phyloP scores from a whole-genome alignment of 1,140 invertebrate species.

The Cardiocondyla obscurior region DNA sequence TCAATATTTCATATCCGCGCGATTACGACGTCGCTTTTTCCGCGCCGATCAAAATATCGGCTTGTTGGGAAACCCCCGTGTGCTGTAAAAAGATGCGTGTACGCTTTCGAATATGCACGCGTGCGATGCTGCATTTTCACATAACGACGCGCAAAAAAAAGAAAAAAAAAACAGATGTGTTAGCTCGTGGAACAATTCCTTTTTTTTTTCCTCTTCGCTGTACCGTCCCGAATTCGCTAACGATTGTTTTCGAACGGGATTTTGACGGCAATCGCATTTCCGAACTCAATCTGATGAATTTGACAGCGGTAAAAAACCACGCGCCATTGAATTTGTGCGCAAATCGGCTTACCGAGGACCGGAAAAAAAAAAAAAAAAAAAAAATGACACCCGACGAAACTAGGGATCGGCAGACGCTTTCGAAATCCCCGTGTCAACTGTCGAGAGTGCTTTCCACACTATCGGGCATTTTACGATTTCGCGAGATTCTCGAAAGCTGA shows the following conservation, averaged over 20 bases:
- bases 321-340: neutral
- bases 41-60: neutral
- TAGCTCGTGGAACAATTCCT: neutral
- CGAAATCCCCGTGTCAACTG: neutral
- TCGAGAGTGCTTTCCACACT: slow-evolving; percentile 20
- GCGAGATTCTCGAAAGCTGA: neutral
- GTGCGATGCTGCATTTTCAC: neutral
- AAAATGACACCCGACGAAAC: neutral
- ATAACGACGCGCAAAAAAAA: neutral
- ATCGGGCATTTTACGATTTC: slow-evolving; percentile 30
- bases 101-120: neutral
- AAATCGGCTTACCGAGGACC: slow-evolving; percentile 15
- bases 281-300: slow-evolving; percentile 36
- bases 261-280: slow-evolving; percentile 12
- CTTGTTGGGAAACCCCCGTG: neutral
- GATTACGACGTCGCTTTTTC: slow-evolving; percentile 31
- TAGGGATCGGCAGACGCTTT: neutral
- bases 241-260: slow-evolving; percentile 20
- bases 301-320: slow-evolving; percentile 23
- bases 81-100: neutral
- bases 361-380: slow-evolving; percentile 13
- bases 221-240: neutral
- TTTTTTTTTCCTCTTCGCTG: slow-evolving; percentile 51
- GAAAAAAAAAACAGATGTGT: slow-evolving; percentile 29
- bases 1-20: slow-evolving; percentile 70